Conservation (phyloP, 1,140 invertebrate species). For the Oncopeltus fasciatus region DNA sequence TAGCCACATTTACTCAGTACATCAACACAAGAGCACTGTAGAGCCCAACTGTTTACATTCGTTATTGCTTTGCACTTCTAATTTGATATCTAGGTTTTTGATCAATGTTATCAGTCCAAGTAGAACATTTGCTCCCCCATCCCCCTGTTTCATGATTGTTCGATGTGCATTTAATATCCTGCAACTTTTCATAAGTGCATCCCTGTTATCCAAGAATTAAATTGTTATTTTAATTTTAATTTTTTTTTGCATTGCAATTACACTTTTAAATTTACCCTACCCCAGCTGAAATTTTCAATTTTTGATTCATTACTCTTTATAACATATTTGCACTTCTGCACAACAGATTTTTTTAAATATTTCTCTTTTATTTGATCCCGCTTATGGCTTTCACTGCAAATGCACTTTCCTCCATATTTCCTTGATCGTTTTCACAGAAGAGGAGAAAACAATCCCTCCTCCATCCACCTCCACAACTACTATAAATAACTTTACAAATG, state of each 20-base stretch:
- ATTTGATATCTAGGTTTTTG: background rate
- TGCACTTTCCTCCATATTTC: conserved; percentile 13
- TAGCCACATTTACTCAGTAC: background rate
- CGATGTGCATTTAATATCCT: background rate
- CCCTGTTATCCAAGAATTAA: background rate
- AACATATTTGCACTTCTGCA: conserved; percentile 7
- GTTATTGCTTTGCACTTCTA: background rate
- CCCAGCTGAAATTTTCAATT: background rate
- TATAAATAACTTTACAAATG: conserved; percentile 4
- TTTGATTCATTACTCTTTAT: too few relatives aligned
- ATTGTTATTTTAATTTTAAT: too few relatives aligned
- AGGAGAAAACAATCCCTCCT: too few relatives aligned
- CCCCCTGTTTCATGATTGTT: too few relatives aligned
- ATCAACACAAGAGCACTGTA: background rate
- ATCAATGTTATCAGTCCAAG: background rate
- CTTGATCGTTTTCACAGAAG: background rate
- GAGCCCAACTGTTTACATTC: background rate
- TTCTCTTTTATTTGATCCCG: conserved; percentile 1
- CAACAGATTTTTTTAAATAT: background rate
- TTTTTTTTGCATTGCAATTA: background rate
- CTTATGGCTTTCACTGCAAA: conserved; percentile 15
- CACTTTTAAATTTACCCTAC: background rate
- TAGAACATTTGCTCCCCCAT: background rate
- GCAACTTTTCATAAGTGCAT: background rate
- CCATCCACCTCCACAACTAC: too few relatives aligned